phyloP scores from a whole-genome alignment of 2,113 vertebrate species.

The Hiodon tergisus region DNA sequence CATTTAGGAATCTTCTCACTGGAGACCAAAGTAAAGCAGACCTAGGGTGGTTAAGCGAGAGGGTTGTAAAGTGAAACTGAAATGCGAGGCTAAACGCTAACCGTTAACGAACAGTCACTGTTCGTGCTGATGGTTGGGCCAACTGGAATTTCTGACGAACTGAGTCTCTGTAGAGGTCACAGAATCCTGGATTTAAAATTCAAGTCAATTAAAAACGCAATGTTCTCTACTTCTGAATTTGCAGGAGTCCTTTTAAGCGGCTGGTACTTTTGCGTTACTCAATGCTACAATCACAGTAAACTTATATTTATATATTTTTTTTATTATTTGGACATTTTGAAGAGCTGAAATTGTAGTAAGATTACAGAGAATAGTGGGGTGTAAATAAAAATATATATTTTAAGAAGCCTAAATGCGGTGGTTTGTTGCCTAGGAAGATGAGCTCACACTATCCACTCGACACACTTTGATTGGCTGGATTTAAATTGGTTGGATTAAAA shows the following conservation, averaged over 20 bases:
- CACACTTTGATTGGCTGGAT: background rate
- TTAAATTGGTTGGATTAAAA: background rate
- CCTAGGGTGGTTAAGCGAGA: too few species aligned
- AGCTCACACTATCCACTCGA: background rate
- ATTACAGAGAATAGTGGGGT: background rate
- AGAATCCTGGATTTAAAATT: background rate
- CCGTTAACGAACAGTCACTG: background rate
- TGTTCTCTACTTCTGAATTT: constrained; percentile 41
- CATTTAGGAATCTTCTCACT: constrained; percentile 35
- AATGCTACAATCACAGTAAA: constrained; percentile 41
- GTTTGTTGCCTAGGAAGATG: background rate
- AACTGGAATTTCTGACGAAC: background rate
- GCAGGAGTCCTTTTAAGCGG: constrained; percentile 18
- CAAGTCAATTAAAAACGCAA: background rate
- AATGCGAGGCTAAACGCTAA: background rate
- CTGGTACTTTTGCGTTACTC: constrained; percentile 27
- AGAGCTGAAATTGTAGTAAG: background rate
- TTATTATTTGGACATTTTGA: background rate
- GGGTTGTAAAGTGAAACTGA: background rate
- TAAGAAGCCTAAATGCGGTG: background rate
- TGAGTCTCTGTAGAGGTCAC: background rate
- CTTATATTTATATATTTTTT: background rate
- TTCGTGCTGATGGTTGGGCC: background rate
- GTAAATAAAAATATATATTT: background rate
- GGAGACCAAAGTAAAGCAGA: constrained; percentile 25